Evolutionary conservation across 2,888 invertebrate species (phyloP).

Genomic region (Sepiola atlantica): DNA sequence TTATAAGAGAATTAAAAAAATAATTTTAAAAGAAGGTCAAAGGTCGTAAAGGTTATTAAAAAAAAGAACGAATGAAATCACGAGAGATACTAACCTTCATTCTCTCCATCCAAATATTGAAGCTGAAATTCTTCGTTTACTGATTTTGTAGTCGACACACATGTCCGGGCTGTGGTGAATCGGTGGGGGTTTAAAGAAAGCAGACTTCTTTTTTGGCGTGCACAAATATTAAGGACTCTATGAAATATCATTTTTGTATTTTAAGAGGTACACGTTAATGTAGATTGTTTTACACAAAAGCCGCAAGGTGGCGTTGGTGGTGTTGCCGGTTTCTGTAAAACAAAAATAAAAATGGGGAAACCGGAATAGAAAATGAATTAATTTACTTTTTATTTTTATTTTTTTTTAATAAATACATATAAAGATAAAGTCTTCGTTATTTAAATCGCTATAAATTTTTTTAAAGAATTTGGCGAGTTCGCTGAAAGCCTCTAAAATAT

Average conservation of each 20-base stretch:
- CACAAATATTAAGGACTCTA: background rate
- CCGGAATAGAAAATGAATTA: background rate
- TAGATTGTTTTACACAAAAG: background rate
- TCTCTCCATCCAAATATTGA: slow-evolving; percentile 52
- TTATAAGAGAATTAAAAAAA: background rate
- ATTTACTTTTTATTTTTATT: no score
- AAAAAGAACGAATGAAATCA: background rate
- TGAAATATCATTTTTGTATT: background rate
- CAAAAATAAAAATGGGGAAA: background rate
- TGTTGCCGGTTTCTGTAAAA: background rate
- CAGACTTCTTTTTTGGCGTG: background rate
- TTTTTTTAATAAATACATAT: no score
- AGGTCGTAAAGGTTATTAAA: background rate
- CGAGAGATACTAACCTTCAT: slow-evolving; percentile 50
- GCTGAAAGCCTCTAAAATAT: no score
- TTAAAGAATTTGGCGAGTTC: no score
- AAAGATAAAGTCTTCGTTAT: no score
- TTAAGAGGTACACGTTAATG: background rate
- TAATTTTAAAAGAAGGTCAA: background rate
- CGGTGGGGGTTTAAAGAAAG: background rate
- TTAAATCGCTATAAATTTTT: no score
- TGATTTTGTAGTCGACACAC: background rate
- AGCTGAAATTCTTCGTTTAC: slow-evolving; percentile 54
- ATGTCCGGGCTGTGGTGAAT: background rate
- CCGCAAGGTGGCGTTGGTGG: background rate